Conservation (phyloP, 2,797 vertebrate genomes). For the Cirrhinus mrigala region DNA sequence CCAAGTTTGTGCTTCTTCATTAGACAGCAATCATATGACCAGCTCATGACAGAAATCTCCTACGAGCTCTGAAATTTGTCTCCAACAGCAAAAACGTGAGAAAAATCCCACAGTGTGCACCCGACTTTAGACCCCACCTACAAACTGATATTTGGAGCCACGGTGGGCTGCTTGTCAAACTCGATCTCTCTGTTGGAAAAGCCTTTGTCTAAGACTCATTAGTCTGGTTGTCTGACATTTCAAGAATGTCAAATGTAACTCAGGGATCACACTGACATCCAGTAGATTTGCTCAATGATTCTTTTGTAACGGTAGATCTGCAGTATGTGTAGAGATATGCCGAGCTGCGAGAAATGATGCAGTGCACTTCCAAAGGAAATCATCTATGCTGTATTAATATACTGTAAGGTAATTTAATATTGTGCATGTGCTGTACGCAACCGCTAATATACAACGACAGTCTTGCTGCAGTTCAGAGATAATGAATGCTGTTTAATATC, state of each 20-base stretch:
- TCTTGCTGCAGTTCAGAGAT: neutral
- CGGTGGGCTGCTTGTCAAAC: constrained; percentile 26
- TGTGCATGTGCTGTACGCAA: neutral
- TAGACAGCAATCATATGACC: neutral
- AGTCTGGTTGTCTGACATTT: constrained; percentile 79
- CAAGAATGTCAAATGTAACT: constrained; percentile 77
- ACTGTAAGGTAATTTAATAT: constrained; percentile 20
- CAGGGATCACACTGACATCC: constrained; percentile 70
- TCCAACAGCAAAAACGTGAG: neutral
- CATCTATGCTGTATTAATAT: neutral
- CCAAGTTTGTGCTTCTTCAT: neutral
- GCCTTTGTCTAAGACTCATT: constrained; percentile 60
- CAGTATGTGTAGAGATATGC: neutral
- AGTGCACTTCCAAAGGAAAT: constrained; percentile 2
- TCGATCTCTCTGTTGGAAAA: constrained; percentile 21
- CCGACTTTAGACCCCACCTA: constrained; percentile 36
- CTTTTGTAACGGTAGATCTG: constrained; percentile 60
- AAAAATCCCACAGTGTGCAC: neutral
- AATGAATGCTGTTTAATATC: constrained; percentile 13
- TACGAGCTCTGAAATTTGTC: neutral
- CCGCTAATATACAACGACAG: neutral
- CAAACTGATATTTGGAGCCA: constrained; percentile 53
- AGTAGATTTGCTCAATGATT: constrained; percentile 76
- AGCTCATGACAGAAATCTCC: neutral
- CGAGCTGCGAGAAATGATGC: neutral